Conservation (phyloP, 2,113 vertebrate species). For the Pollachius pollachius region DNA sequence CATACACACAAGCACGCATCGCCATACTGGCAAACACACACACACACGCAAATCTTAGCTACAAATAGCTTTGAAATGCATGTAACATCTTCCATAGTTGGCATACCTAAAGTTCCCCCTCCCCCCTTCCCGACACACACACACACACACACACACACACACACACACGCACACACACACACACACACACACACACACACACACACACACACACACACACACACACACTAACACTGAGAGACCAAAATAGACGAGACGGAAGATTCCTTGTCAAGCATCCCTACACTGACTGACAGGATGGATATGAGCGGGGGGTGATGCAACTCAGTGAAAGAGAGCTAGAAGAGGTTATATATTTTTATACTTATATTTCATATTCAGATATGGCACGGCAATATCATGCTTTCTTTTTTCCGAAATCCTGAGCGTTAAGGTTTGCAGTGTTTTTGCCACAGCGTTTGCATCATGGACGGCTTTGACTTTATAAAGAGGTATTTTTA, state of each 20-base stretch:
- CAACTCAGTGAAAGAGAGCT: constrained; percentile 65
- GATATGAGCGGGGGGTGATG: constrained; percentile 58
- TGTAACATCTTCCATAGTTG: constrained; percentile 87
- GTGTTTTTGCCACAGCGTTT: too few species aligned
- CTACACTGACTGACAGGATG: constrained; percentile 64
- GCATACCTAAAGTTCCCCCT: constrained; percentile 78
- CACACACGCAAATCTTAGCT: constrained; percentile 74
- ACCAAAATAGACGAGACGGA: constrained; percentile 87
- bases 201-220: constrained; percentile 13
- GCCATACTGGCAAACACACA: constrained; percentile 1
- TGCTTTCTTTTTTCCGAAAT: too few species aligned
- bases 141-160: constrained; percentile 1
- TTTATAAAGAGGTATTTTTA: too few species aligned
- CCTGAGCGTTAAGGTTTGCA: too few species aligned
- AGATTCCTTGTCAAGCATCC: constrained; percentile 79
- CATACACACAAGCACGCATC: background rate
- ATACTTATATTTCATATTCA: constrained; percentile 10
- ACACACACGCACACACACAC: constrained; percentile 23
- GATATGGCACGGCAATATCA: too few species aligned
- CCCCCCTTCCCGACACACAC: constrained; percentile 4
- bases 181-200: background rate
- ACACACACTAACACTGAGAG: constrained; percentile 11
- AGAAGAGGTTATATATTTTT: constrained; percentile 28
- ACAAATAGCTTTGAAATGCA: constrained; percentile 88
- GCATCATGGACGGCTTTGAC: too few species aligned